These are phyloP conservation scores for Stercorarius parasiticus DNA, from an alignment of 2,113 vertebrate genomes.

Conservation along the genomic window DNA sequence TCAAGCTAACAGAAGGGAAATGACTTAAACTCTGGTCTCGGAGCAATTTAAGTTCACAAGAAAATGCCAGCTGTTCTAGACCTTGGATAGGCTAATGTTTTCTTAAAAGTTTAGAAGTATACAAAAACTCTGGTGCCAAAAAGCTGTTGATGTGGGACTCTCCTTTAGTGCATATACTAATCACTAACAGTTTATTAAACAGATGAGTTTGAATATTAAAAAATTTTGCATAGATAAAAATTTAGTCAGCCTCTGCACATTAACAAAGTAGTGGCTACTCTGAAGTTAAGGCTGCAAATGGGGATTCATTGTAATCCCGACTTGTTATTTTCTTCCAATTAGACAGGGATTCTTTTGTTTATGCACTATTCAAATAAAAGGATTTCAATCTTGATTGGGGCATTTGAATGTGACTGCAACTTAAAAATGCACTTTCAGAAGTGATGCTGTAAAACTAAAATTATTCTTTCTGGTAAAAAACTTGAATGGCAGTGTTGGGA, in stretches of 20 bases:
- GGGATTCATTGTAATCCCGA: not conserved
- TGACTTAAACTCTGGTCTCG: not conserved
- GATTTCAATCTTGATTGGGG: not conserved
- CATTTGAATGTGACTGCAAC: not conserved
- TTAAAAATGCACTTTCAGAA: not conserved
- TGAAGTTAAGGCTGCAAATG: not conserved
- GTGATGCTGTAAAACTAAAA: not conserved
- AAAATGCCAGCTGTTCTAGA: not conserved
- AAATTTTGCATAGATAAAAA: not conserved
- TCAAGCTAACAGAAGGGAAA: not conserved
- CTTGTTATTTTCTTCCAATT: not conserved
- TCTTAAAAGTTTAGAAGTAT: not conserved
- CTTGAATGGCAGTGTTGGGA: not conserved
- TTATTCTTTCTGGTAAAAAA: not conserved
- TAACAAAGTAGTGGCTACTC: not conserved
- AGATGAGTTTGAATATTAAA: not conserved
- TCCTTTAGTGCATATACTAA: not conserved
- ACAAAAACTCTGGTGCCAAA: not conserved
- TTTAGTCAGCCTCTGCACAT: not conserved
- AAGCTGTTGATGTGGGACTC: not conserved
- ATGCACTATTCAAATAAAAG: not conserved
- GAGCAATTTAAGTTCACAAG: not conserved
- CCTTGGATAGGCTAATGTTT: not conserved
- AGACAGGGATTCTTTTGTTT: not conserved
- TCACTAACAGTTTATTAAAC: not conserved